Evolutionary conservation across 2,888 invertebrate genomes (phyloP), one percentile per base, ranked within the genome.

Genomic region (Parthenolecanium corni): DNA sequence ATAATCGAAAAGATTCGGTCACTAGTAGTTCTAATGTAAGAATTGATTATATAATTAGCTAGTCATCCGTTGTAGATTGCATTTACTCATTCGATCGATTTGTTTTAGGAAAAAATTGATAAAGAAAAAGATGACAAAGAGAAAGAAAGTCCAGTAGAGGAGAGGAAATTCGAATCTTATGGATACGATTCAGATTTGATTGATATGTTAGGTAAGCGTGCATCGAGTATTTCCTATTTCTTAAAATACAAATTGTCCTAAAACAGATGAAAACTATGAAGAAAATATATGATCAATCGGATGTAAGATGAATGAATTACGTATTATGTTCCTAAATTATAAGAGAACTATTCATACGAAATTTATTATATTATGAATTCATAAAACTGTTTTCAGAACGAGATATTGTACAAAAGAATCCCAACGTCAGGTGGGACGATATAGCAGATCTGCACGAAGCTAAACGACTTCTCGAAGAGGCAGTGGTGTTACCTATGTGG

Each of bases 321-420:
- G 2, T n/a, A 40, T 40, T 2, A 40, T 40, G 12, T 40, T n/a
- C 16, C 14, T 12, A 2, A 14, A 40, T n/a, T n/a, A 40, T 40
- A 2, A n/a, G 40, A 40, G 14, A 1, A 40, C 40, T 2, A 14
- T 40, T 40, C 40, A 14, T 40, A n/a, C 18, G 14, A n/a, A 36
- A 4, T 21, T 3, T n/a, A n/a, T n/a, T n/a, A n/a, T n/a, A n/a
- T n/a, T n/a, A n/a, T n/a, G n/a, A n/a, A n/a, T n/a, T n/a, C n/a
- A n/a, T 31, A 25, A 61, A 54, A 38, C 24, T 53, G 57, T 9
- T 66, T 66, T 67, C 62, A 67, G 95, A 96, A 76, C 79, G 95
- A 70, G 96, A 97, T 75, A 96, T 97, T 73, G 85, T 98, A 68
- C 94, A 94, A 77, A 91, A 91, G 75, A 91, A 96, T 77, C 93